phyloP scores from a whole-genome alignment of 37 sponge, comb jelly and placozoan species.

The Petrosia ficiformis region DNA sequence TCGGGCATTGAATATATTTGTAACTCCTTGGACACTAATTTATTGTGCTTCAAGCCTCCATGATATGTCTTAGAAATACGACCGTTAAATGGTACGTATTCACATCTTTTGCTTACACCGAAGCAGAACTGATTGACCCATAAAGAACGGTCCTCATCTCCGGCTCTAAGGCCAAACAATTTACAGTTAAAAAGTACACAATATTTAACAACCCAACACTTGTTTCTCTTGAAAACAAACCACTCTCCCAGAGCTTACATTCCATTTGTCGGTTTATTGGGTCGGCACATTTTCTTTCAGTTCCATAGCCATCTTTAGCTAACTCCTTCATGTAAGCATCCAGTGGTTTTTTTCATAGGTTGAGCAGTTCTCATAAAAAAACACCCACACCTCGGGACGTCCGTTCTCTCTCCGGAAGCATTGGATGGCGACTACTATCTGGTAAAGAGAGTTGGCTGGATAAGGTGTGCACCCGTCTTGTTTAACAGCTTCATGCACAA shows the following conservation, averaged over 20 bases:
- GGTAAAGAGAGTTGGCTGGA: too few relatives aligned
- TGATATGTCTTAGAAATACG: background rate
- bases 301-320: too few relatives aligned
- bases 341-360: too few relatives aligned
- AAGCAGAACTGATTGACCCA: background rate
- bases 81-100: conserved; percentile 2
- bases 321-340: too few relatives aligned
- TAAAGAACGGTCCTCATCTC: background rate
- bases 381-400: too few relatives aligned
- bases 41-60: background rate
- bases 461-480: too few relatives aligned
- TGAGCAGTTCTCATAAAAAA: too few relatives aligned
- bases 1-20: conserved; percentile 2
- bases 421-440: too few relatives aligned
- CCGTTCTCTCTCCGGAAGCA: too few relatives aligned
- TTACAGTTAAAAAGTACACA: conserved; percentile 8
- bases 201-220: background rate
- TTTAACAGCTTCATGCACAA: too few relatives aligned
- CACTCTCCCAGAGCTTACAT: background rate
- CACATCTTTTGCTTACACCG: background rate
- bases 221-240: background rate
- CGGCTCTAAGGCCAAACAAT: conserved; percentile 7
- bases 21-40: background rate
- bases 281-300: background rate
- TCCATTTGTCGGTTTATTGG: background rate